Evolutionary conservation across 2,888 invertebrate species (phyloP).

Genomic region (Beris chalybata): DNA sequence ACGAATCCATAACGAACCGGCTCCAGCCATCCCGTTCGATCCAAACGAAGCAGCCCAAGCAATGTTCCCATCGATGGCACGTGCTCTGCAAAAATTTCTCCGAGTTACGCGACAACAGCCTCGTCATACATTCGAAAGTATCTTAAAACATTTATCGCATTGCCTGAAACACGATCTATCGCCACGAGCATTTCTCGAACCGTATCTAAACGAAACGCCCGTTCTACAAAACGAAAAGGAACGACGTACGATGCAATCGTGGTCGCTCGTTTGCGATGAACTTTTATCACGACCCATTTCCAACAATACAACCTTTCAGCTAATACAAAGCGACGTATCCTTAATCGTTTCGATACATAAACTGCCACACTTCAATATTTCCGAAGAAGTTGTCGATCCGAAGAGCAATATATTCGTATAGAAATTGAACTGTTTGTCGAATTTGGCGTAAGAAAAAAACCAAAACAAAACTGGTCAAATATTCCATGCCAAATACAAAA

Average conservation of each 20-base stretch:
- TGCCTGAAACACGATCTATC: constrained; percentile 93
- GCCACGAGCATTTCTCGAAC: constrained; percentile 92
- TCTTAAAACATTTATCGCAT: constrained; percentile 84
- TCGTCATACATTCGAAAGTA: constrained; percentile 90
- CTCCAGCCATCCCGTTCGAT: constrained; percentile 84
- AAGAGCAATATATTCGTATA: constrained; percentile 94
- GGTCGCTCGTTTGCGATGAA: constrained; percentile 94
- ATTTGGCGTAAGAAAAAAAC: no score
- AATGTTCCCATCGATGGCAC: constrained; percentile 94
- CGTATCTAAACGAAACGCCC: constrained; percentile 84
- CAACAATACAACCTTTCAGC: constrained; percentile 84
- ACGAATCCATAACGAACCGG: constrained; percentile 71
- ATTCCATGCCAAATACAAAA: no score
- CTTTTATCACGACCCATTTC: constrained; percentile 83
- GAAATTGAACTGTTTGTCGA: constrained; percentile 69
- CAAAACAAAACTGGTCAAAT: no score
- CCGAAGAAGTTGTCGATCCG: constrained; percentile 95
- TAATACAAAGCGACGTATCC: constrained; percentile 91
- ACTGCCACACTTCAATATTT: constrained; percentile 91
- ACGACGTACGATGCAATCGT: constrained; percentile 80
- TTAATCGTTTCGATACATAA: constrained; percentile 82
- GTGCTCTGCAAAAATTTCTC: constrained; percentile 94
- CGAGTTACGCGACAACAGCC: constrained; percentile 96
- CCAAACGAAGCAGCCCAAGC: constrained; percentile 96
- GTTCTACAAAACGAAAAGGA: constrained; percentile 85